phyloP scores from a whole-genome alignment of 2,797 vertebrate genomes.

The Cichlasoma orientale region DNA sequence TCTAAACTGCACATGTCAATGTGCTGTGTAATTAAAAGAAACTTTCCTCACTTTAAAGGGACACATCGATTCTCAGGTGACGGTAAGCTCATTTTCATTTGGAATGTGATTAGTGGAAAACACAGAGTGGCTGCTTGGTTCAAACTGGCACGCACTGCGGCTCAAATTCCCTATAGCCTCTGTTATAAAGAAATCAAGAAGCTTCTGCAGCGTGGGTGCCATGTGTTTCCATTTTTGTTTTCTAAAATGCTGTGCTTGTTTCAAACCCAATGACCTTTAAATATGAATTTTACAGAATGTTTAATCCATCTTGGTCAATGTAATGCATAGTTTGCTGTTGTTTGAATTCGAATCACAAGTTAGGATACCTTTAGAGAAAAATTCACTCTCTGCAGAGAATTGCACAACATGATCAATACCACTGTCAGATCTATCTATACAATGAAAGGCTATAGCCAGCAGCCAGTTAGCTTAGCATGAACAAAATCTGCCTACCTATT shows the following conservation, averaged over 20 bases:
- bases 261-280: neutral
- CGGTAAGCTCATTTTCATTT: slow-evolving; percentile 28
- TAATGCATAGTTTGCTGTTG: neutral
- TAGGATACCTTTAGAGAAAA: neutral
- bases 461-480: neutral
- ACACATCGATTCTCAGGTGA: slow-evolving; percentile 27
- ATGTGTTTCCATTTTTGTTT: neutral
- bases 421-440: neutral
- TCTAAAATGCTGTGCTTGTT: neutral
- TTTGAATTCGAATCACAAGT: neutral
- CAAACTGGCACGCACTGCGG: neutral
- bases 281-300: neutral
- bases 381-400: neutral
- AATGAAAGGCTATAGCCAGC: neutral
- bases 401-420: neutral
- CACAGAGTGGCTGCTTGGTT: slow-evolving; percentile 4
- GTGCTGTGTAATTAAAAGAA: slow-evolving; percentile 36
- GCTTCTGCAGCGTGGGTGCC: neutral
- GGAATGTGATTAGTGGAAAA: slow-evolving; percentile 16
- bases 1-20: slow-evolving; percentile 28
- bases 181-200: neutral
- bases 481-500: neutral
- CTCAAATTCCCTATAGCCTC: neutral
- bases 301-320: neutral
- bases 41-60: slow-evolving; percentile 23